phyloP scores from a whole-genome alignment of 2,888 invertebrate species.

The Meganola albula region DNA sequence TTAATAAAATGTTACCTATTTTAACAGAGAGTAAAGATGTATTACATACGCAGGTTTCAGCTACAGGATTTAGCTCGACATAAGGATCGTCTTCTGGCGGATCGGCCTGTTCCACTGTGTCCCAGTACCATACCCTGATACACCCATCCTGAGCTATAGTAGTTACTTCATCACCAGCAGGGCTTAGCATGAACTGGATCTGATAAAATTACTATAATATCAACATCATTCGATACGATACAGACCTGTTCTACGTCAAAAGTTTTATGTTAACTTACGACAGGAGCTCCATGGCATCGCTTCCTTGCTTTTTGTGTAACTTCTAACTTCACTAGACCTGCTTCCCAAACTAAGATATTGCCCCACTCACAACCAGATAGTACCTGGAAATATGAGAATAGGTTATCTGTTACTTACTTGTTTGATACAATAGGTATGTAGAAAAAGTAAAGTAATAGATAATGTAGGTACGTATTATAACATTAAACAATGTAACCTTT shows the following conservation, averaged over 20 bases:
- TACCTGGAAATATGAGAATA: slow-evolving; percentile 64
- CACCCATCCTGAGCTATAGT: slow-evolving; percentile 84
- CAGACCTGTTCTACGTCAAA: neutral
- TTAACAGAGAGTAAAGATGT: too few relatives aligned
- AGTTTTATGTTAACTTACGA: slow-evolving; percentile 53
- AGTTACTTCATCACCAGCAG: slow-evolving; percentile 63
- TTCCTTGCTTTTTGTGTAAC: slow-evolving; percentile 83
- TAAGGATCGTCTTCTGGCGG: slow-evolving; percentile 87
- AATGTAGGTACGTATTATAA: neutral
- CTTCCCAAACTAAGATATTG: slow-evolving; percentile 94
- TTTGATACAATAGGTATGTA: neutral
- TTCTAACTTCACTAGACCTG: slow-evolving; percentile 90
- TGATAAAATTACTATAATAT: slow-evolving; percentile 25
- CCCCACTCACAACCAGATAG: slow-evolving; percentile 94
- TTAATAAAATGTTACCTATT: too few relatives aligned
- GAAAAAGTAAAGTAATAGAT: neutral
- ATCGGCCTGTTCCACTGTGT: slow-evolving; percentile 92
- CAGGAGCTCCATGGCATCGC: slow-evolving; percentile 85
- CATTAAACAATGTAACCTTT: slow-evolving; percentile 72
- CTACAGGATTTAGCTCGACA: slow-evolving; percentile 91
- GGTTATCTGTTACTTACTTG: neutral
- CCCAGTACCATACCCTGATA: slow-evolving; percentile 92
- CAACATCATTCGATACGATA: neutral
- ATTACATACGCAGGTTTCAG: slow-evolving; percentile 82
- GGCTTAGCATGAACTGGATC: slow-evolving; percentile 70